Conservation (phyloP, 2,888 invertebrate species). For the Campoplex nolae region DNA sequence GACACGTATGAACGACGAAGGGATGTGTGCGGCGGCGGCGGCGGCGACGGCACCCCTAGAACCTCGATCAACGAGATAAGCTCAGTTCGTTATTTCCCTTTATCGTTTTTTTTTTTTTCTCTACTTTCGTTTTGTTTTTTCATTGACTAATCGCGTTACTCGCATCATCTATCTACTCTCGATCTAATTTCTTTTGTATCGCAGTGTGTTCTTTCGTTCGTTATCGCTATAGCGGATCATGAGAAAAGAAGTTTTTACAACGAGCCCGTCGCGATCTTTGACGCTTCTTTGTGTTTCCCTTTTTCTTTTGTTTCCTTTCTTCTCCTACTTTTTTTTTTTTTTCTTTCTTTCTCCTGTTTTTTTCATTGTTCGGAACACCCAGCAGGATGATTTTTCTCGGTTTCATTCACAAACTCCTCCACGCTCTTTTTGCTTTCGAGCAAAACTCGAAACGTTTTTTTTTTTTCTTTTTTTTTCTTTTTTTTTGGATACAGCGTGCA, state of each 20-base stretch:
- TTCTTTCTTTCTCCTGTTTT: not conserved
- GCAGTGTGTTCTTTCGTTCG: not conserved
- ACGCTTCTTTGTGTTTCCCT: not conserved
- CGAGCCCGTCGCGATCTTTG: conserved; percentile 6
- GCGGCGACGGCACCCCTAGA: not conserved
- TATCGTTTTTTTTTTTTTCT: not conserved
- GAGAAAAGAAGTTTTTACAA: not conserved
- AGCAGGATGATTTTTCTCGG: not conserved
- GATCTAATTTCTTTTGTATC: not conserved
- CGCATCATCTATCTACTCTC: not conserved
- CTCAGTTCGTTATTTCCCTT: not conserved
- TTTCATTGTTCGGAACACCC: not conserved
- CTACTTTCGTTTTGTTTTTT: not conserved
- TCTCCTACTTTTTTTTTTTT: not conserved
- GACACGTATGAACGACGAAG: not conserved
- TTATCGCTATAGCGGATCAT: not conserved
- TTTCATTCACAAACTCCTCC: not conserved
- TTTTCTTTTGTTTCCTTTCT: not conserved
- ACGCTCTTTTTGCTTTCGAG: too few species aligned
- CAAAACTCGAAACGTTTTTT: too few species aligned
- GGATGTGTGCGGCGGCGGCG: not conserved
- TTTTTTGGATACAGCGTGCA: not conserved
- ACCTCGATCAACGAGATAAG: conserved; percentile 14
- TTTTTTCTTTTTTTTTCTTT: not conserved
- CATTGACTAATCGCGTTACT: conserved; percentile 1